Evolutionary conservation across 2,888 invertebrate species (phyloP), one percentile per base, ranked within the genome.

Genomic region (Bugula neritina): DNA sequence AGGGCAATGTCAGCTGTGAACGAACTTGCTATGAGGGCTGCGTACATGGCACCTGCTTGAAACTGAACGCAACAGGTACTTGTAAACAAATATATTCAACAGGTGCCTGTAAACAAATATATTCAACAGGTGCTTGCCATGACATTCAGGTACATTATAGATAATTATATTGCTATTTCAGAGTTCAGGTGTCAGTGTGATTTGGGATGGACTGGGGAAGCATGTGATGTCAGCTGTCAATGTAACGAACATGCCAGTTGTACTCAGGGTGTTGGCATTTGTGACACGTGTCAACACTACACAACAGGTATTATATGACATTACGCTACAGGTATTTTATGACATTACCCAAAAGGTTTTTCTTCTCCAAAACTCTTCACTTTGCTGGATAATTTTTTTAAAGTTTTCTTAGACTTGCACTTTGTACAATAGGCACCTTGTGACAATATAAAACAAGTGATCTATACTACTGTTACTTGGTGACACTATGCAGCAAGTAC

Each of bases 181-280:
- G 90, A 92, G 73, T 94, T 90, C 81, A 88, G 88, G 73, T 96
- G 96, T 81, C 88, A 90, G 77, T 97, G 96, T 81, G 89, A 93
- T 80, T 85, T 95, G 3, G 96, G 96, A 0, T 97, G 94, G 94
- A 93, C 92, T 0, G 95, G 95, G 0, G 88, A 89, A 0, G 93
- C 93, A 83, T 97, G 97, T 82, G 90, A 91, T 0, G 89, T 90
- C 3, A 92, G 94, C 83, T 96, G 96, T 82, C 92, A 92, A 5
- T 96, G 96, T 81, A 90, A 95, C 82, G 92, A 93, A 83, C 96
- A 96, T 85, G 94, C 95, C 0, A 92, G 91, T 0, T 97, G 96
- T 80, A 72, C 72, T 2, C 74, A 87, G 71, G 91, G 91, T 0
- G 88, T 91, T 0, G 92, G 93, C 0, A 87, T 90, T 54, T 96